Evolutionary conservation across 2,113 vertebrate species (phyloP).

Genomic region (Brachyistius frenatus): DNA sequence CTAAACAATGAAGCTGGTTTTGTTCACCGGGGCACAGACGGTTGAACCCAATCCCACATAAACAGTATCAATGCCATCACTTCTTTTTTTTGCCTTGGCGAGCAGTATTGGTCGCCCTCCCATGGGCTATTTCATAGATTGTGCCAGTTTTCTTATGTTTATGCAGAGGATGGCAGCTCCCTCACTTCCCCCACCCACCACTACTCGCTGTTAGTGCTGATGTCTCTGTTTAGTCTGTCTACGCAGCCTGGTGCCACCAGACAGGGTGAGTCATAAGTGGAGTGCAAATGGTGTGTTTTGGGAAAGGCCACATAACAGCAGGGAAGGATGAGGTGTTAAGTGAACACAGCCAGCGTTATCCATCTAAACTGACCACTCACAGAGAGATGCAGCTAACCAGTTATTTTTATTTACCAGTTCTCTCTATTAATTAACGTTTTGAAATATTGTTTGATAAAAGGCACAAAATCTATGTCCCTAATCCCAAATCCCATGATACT

Average conservation of each 20-base stretch:
- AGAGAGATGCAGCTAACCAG: no score
- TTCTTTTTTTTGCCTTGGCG: constrained; percentile 47
- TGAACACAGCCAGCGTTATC: not conserved
- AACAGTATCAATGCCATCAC: constrained; percentile 60
- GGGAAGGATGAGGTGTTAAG: not conserved
- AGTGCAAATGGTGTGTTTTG: constrained; percentile 28
- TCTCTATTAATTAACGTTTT: no score
- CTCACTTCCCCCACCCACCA: constrained; percentile 1
- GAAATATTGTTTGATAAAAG: no score
- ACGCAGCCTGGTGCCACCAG: constrained; percentile 9
- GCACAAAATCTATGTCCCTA: no score
- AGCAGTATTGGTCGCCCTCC: constrained; percentile 5
- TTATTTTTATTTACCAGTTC: no score
- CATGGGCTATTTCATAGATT: constrained; percentile 26
- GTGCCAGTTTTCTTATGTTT: constrained; percentile 58
- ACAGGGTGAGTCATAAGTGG: constrained; percentile 48
- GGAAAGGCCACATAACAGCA: not conserved
- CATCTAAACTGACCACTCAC: not conserved
- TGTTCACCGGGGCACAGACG: constrained; percentile 19
- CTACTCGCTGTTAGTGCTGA: constrained; percentile 15
- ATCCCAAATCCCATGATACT: no score
- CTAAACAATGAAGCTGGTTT: constrained; percentile 40
- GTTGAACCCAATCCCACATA: constrained; percentile 51
- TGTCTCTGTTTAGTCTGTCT: constrained; percentile 56
- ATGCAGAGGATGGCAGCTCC: constrained; percentile 37